These are phyloP conservation scores for Bombylius discolor DNA, from an alignment of 2,888 invertebrate genomes.

Conservation along the genomic window DNA sequence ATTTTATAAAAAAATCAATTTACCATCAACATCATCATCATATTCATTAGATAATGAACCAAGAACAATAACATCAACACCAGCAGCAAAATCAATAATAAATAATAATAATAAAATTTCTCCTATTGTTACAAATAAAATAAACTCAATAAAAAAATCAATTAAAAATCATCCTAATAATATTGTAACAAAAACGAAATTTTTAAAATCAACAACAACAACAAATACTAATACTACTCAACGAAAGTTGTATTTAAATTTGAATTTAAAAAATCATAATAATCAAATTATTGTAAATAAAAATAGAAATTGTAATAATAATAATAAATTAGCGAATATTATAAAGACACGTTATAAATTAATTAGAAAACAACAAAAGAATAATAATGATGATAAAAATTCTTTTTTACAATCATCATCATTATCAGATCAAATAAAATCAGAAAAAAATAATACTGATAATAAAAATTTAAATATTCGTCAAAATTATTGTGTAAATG, in stretches of 20 bases:
- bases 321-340: background rate
- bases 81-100: background rate
- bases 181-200: background rate
- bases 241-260: constrained; percentile 4
- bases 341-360: constrained; percentile 2
- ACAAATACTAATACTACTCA: constrained; percentile 6
- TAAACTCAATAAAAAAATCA: background rate
- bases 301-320: background rate
- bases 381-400: background rate
- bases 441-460: too few relatives aligned
- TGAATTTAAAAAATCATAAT: background rate
- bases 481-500: background rate
- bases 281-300: background rate
- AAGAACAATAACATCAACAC: background rate
- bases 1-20: constrained; percentile 6
- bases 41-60: too few relatives aligned
- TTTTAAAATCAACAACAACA: background rate
- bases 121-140: background rate
- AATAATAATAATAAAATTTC: background rate
- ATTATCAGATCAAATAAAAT: background rate
- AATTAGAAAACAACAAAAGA: background rate
- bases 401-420: background rate
- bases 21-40: background rate
- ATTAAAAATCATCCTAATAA: background rate
- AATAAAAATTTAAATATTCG: too few relatives aligned